Conservation (phyloP, 1,140 invertebrate species). For the Hylyphantes graminicola region DNA sequence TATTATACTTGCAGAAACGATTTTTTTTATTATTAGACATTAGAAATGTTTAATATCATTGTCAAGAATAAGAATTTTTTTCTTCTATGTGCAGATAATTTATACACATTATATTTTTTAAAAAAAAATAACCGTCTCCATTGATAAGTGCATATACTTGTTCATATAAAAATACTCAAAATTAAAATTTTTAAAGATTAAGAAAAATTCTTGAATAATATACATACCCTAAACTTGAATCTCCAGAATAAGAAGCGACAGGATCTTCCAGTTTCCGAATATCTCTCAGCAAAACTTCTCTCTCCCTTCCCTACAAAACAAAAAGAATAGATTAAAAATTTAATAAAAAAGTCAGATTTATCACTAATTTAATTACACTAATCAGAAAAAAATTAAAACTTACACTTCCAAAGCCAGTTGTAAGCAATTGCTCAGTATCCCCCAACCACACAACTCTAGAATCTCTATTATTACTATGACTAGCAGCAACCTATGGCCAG, state of each 20-base stretch:
- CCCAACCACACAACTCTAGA: slow-evolving; percentile 90
- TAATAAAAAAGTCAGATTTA: neutral
- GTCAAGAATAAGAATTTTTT: too few species aligned
- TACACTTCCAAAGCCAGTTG: slow-evolving; percentile 77
- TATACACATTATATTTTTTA: too few species aligned
- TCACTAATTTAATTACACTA: neutral
- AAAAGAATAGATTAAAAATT: neutral
- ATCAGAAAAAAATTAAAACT: slow-evolving; percentile 50
- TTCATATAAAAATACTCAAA: too few species aligned
- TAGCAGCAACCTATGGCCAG: slow-evolving; percentile 71
- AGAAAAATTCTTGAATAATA: neutral
- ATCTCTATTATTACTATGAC: slow-evolving; percentile 90
- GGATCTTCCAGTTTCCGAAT: slow-evolving; percentile 81
- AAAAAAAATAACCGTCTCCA: too few species aligned
- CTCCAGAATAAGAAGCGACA: slow-evolving; percentile 79
- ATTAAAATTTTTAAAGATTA: neutral
- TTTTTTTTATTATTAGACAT: too few species aligned
- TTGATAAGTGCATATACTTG: too few species aligned
- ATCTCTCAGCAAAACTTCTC: slow-evolving; percentile 89
- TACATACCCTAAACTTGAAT: slow-evolving; percentile 86
- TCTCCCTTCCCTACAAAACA: slow-evolving; percentile 75
- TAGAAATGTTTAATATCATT: too few species aligned
- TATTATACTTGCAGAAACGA: too few species aligned
- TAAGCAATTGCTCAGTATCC: slow-evolving; percentile 81
- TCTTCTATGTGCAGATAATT: too few species aligned